Percentiles rank a stretch among this genome's conserved stretches.
Conservation (phyloP, 1,140 invertebrate genomes). For the Apis laboriosa region DNA sequence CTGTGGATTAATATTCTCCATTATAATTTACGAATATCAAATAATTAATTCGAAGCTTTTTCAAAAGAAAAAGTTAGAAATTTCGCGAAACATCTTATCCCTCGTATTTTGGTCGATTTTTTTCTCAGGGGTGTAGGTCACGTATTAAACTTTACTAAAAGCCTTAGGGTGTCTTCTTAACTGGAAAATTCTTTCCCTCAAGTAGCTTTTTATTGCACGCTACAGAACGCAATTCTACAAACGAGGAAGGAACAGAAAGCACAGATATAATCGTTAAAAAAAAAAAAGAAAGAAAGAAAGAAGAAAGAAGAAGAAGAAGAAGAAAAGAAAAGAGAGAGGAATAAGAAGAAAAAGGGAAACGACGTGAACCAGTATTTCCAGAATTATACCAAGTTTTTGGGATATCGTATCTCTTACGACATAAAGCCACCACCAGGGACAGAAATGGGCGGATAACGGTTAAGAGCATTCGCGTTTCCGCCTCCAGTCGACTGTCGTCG, state of each 20-base stretch:
- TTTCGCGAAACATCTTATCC: too few relatives aligned
- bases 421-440: constrained; percentile 8
- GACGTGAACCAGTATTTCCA: constrained; percentile 32
- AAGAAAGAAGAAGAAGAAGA: not conserved
- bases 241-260: not conserved
- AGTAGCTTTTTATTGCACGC: not conserved
- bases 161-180: constrained; percentile 31
- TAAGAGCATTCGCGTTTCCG: constrained; percentile 23
- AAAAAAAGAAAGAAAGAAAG: not conserved
- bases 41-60: too few relatives aligned
- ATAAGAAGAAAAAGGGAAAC: not conserved
- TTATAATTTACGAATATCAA: too few relatives aligned
- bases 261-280: too few relatives aligned
- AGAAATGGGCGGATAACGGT: not conserved
- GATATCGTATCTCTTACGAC: constrained; percentile 51
- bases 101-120: not conserved
- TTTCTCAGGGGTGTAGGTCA: constrained; percentile 34
- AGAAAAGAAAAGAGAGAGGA: not conserved
- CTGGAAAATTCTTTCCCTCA: constrained; percentile 18
- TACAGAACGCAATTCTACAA: constrained; percentile 32
- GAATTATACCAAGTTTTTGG: constrained; percentile 51
- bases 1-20: too few relatives aligned
- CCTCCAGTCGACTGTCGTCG: not conserved
- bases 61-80: too few relatives aligned
- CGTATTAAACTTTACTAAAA: constrained; percentile 52